Conservation (phyloP, 1,140 invertebrate genomes). For the Sesamia nonagrioides region DNA sequence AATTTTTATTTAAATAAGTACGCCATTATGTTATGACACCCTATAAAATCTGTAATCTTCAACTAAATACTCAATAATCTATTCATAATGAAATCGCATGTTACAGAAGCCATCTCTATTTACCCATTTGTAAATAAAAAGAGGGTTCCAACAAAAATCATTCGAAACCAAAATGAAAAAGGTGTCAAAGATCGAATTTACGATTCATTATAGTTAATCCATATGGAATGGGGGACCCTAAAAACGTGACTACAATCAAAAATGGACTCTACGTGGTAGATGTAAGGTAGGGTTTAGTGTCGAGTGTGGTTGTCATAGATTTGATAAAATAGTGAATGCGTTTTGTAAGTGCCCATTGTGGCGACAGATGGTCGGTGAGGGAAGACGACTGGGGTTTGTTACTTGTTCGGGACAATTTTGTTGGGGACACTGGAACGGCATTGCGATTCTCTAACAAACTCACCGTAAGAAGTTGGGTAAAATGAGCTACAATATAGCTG, state of each 20-base stretch:
- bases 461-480: too few species aligned
- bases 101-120: conserved; percentile 41
- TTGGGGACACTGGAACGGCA: neutral
- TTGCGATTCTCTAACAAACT: too few species aligned
- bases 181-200: conserved; percentile 88
- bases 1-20: neutral
- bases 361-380: conserved; percentile 80
- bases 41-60: neutral
- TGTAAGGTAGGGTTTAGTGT: conserved; percentile 58
- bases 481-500: too few species aligned
- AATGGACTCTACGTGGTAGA: conserved; percentile 17
- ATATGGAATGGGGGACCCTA: conserved; percentile 74
- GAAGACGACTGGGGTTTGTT: conserved; percentile 38
- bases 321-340: conserved; percentile 80
- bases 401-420: neutral
- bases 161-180: conserved; percentile 79
- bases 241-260: conserved; percentile 41
- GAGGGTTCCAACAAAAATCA: conserved; percentile 34
- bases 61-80: conserved; percentile 21
- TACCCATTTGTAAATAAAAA: conserved; percentile 43
- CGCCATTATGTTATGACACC: neutral
- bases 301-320: conserved; percentile 63
- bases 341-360: conserved; percentile 84
- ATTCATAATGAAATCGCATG: conserved; percentile 26
- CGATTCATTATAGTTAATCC: conserved; percentile 87